phyloP scores from a whole-genome alignment of 2,797 vertebrate species.

The Xyrichtys novacula region DNA sequence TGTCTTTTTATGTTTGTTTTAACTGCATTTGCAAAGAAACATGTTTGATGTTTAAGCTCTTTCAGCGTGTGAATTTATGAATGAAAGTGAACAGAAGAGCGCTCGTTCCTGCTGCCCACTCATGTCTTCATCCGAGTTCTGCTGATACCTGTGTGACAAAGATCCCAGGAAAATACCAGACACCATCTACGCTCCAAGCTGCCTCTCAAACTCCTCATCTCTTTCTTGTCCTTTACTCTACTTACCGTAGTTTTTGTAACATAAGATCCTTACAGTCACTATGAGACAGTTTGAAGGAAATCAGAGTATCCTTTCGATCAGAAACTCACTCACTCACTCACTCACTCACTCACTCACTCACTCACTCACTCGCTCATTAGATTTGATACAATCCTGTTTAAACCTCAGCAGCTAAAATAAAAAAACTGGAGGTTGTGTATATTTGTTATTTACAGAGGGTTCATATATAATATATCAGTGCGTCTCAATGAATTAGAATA shows the following conservation, averaged over 20 bases:
- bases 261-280: conserved; percentile 41
- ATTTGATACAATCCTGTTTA: too few relatives aligned
- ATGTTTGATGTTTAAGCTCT: conserved; percentile 43
- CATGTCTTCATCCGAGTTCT: conserved; percentile 68
- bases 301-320: too few relatives aligned
- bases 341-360: too few relatives aligned
- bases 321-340: too few relatives aligned
- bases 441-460: too few relatives aligned
- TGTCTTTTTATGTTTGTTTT: too few relatives aligned
- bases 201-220: conserved; percentile 72
- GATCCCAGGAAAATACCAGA: conserved; percentile 66
- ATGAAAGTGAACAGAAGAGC: conserved; percentile 74
- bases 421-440: too few relatives aligned
- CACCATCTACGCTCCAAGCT: conserved; percentile 70
- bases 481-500: too few relatives aligned
- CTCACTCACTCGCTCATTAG: too few relatives aligned
- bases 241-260: conserved; percentile 50
- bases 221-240: conserved; percentile 29
- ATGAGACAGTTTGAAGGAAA: conserved; percentile 11
- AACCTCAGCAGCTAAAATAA: too few relatives aligned
- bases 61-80: conserved; percentile 59
- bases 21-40: conserved; percentile 26
- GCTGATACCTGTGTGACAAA: conserved; percentile 64
- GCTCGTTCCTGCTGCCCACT: conserved; percentile 53
- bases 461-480: too few relatives aligned